Percentiles rank a stretch among this genome's conserved stretches.
These are phyloP conservation scores for Myiozetetes cayanensis DNA, from an alignment of 2,113 vertebrate species.

Conservation along the genomic window DNA sequence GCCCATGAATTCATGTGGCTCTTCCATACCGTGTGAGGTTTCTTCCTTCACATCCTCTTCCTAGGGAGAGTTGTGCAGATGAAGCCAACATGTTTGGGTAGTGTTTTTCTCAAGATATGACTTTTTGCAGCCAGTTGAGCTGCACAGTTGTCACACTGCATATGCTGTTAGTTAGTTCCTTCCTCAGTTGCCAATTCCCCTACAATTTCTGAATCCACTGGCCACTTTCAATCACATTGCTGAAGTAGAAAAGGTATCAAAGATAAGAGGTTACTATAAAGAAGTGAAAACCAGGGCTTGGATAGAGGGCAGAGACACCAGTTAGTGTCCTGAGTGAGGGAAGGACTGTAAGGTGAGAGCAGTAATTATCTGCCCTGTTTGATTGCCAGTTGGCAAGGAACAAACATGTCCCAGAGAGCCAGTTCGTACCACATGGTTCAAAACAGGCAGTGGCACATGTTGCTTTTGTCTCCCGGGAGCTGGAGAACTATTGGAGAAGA, in stretches of 20 bases:
- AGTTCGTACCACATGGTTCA: neutral
- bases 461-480: neutral
- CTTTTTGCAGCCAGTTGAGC: neutral
- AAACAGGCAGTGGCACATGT: neutral
- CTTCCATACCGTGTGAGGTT: neutral
- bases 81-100: neutral
- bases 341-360: neutral
- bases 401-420: neutral
- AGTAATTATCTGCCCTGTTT: neutral
- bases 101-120: neutral
- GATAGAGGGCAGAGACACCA: rapidly evolving
- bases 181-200: neutral
- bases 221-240: neutral
- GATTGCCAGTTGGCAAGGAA: neutral
- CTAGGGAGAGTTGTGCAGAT: neutral
- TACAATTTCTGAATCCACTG: neutral
- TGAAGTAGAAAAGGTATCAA: neutral
- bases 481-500: neutral
- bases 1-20: neutral
- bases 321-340: neutral
- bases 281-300: neutral
- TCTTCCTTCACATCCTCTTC: neutral
- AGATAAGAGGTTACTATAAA: neutral
- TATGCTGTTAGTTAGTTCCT: neutral
- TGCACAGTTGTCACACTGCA: neutral